Base-by-base conservation (phyloP, 2,797 vertebrate genomes). In the Austrolebias charrua region DNA sequence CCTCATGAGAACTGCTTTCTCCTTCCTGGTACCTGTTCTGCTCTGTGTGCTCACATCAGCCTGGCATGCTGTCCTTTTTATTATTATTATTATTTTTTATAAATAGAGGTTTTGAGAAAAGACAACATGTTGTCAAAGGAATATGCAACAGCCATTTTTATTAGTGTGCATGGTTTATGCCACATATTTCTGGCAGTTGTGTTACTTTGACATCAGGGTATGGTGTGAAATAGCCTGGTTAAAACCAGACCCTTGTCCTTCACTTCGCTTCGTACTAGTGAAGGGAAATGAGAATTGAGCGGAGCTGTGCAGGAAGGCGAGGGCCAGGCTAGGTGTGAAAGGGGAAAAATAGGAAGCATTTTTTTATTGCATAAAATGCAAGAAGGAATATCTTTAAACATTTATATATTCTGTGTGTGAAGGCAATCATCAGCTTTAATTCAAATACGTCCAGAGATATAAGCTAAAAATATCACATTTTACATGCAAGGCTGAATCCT, bases 121-220 rank as follows among this genome's bases (percentile, higher is more conserved):
- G 38, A 14, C 52, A 13, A 12, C 16, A 33, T 51, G 40, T 46
- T 50, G n/a, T 45, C 50, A 51, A 54, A 66, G 31, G 4, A 4
- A 2, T 12, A 29, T 28, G 12, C 20, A n/a, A 24, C 46, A 33
- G 40, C 9, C 24, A 3, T 47, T 66, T 75, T 24, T 43, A 55
- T 56, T 24, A 33, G 29, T 19, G 10, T 50, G 40, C n/a, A 16
- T 31, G 61, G 62, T 43, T 63, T 65, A 31, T 43, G 55, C 82
- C 45, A 73, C 48, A 29, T 65, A 38, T 58, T 45, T 44, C 28
- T 63, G 35, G 47, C 31, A 71, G 55, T 14, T 28, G 56, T 76
- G 81, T 85, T 85, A 75, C 81, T 31, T 82, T 82, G 78, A 65
- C 55, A 72, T 49, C 52, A 7, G 46, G 52, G 45, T 55, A n/a